Base-by-base conservation (phyloP, 2,113 vertebrate genomes). In the Oenanthe melanoleuca region DNA sequence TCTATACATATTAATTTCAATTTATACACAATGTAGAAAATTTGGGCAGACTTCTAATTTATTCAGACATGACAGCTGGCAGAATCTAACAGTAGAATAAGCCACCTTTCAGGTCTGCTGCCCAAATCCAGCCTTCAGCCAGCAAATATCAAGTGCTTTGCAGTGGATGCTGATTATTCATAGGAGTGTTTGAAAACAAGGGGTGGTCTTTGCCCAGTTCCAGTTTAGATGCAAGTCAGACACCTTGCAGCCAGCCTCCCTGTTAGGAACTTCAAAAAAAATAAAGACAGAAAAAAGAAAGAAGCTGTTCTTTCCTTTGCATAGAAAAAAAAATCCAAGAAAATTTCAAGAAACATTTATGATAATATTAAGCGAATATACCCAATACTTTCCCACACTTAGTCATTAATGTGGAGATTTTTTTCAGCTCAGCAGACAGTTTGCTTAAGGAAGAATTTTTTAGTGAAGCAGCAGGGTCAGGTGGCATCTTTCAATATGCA, bases 41-140 rank as follows among this genome's bases (percentile, higher is more conserved):
- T 60, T 77, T 86, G 61, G 1, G 18, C 60, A 28, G 55, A 49
- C 91, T 94, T 83, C 52, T 86, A 63, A n/a, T 88, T 80, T 78
- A 78, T 83, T 90, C 77, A 74, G 50, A 67, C 1, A 5, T 56
- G 92, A 86, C 47, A 92, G 75, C 92, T 96, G 72, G 69, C 83
- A 81, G 40, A 87, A 71, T 56, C 64, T 71, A 80, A 37, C 31
- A 84, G 80, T 11, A 74, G 69, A 91, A 86, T 74, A 86, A 93
- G 65, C 34, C 33, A 86, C 47, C 73, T 89, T 88, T 89, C 83
- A 96, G 80, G 86, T 93, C 77, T 67, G 53, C 80, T 95, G 87
- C 92, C 75, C 79, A 86, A 88, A 94, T 83, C 82, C 59, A 83
- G 52, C 75, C 64, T 92, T 89, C 64, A 80, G 59, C 50, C 44